Evolutionary conservation across 2,797 vertebrate genomes (phyloP).

Genomic region (Etheostoma nigrum): DNA sequence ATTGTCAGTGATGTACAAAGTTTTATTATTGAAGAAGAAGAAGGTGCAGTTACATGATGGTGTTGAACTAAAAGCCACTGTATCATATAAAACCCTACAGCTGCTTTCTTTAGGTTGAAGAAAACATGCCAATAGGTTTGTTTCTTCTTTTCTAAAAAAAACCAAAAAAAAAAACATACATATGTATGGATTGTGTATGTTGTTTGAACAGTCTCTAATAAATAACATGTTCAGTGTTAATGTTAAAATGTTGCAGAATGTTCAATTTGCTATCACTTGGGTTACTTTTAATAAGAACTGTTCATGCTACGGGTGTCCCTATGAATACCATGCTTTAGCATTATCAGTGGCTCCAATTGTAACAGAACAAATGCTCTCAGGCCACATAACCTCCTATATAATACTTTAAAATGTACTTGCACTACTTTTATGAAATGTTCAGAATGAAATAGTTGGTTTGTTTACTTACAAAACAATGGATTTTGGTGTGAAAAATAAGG

Average conservation of each 20-base stretch:
- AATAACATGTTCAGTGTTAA: slow-evolving; percentile 2
- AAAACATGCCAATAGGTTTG: slow-evolving; percentile 71
- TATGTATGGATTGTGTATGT: slow-evolving; percentile 18
- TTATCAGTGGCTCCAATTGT: slow-evolving; percentile 10
- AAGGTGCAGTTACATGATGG: slow-evolving; percentile 68
- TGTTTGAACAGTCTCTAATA: slow-evolving; percentile 35
- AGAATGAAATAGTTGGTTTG: slow-evolving; percentile 32
- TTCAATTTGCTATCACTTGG: slow-evolving; percentile 20
- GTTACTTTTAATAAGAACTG: slow-evolving; percentile 43
- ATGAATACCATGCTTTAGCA: slow-evolving; percentile 41
- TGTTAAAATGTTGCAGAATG: slow-evolving; percentile 26
- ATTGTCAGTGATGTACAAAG: slow-evolving; percentile 72
- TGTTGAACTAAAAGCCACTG: slow-evolving; percentile 47
- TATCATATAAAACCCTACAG: slow-evolving; percentile 52
- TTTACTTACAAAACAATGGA: slow-evolving; percentile 49
- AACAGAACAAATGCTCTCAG: slow-evolving; percentile 28
- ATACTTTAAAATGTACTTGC: slow-evolving; percentile 33
- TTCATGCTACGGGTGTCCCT: slow-evolving; percentile 52
- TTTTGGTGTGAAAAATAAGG: slow-evolving; percentile 64
- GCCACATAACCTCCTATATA: slow-evolving; percentile 6
- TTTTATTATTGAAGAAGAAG: slow-evolving; percentile 75
- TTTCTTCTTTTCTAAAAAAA: slow-evolving; percentile 45
- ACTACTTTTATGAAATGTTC: slow-evolving; percentile 44
- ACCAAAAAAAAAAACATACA: slow-evolving; percentile 30
- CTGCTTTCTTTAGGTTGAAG: slow-evolving; percentile 50